Conservation (phyloP, 2,113 vertebrate species). For the Cyanoramphus novaezelandiae region DNA sequence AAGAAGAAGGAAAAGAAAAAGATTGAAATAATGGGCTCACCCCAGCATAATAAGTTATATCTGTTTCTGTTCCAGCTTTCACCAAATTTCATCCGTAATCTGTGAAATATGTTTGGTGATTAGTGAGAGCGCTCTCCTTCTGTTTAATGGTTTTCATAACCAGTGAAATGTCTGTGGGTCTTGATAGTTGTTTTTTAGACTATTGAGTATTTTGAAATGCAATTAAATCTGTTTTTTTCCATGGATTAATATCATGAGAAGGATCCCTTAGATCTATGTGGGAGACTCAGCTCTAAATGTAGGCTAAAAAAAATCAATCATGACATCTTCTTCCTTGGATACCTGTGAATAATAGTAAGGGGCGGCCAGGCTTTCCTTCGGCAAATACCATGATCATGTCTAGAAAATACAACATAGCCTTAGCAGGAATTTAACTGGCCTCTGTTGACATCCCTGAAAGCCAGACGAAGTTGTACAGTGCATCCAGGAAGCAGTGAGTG, state of each 20-base stretch:
- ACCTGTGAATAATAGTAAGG: neutral
- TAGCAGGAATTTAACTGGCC: neutral
- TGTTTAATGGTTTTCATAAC: constrained; percentile 3
- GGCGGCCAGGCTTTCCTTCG: neutral
- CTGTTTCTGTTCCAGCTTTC: constrained; percentile 32
- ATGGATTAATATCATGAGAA: neutral
- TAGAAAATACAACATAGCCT: neutral
- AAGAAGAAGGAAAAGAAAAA: neutral
- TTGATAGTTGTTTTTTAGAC: neutral
- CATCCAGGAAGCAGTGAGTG: neutral
- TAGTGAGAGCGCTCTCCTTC: constrained; percentile 10
- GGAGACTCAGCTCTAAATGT: neutral
- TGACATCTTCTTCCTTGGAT: neutral
- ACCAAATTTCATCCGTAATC: constrained; percentile 22
- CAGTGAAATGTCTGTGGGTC: neutral
- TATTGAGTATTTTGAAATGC: neutral
- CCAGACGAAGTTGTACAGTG: neutral
- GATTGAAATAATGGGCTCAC: neutral
- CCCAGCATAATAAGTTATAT: neutral
- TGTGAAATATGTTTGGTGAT: constrained; percentile 44
- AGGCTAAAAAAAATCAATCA: neutral
- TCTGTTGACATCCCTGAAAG: constrained; percentile 40
- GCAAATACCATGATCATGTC: neutral
- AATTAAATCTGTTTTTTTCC: neutral
- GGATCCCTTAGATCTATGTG: neutral